Evolutionary conservation across 2,797 vertebrate species (phyloP).

Genomic region (Tachyglossus aculeatus): DNA sequence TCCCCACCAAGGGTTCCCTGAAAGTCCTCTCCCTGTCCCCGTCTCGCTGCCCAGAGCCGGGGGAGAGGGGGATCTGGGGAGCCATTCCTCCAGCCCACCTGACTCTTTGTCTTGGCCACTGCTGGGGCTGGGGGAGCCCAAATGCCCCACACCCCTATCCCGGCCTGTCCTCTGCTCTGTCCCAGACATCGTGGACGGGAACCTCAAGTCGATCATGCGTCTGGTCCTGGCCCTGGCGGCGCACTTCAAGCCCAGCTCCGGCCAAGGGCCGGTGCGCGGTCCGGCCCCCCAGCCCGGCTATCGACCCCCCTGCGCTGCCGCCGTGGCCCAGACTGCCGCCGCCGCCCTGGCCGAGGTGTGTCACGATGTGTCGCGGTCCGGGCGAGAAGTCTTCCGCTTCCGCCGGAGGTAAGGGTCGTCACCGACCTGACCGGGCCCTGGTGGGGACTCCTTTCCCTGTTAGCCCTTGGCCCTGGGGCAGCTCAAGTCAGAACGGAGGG

Average conservation of each 20-base stretch:
- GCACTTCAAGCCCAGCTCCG: slow-evolving; percentile 90
- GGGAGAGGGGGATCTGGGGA: not conserved
- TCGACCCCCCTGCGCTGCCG: slow-evolving; percentile 86
- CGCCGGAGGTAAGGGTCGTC: slow-evolving; percentile 76
- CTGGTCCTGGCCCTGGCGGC: slow-evolving; percentile 94
- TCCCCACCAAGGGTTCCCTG: too few relatives aligned
- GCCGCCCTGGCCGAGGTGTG: slow-evolving; percentile 86
- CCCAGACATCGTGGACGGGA: slow-evolving; percentile 93
- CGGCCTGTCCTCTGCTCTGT: slow-evolving; percentile 14
- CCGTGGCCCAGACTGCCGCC: slow-evolving; percentile 87
- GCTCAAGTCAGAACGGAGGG: too few relatives aligned
- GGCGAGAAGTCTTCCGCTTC: slow-evolving; percentile 78
- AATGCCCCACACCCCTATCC: slow-evolving; percentile 6
- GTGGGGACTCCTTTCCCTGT: too few relatives aligned
- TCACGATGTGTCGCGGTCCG: slow-evolving; percentile 83
- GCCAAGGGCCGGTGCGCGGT: slow-evolving; percentile 67
- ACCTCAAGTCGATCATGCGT: slow-evolving; percentile 95
- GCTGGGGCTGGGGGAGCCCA: slow-evolving; percentile 43
- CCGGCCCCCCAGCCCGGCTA: slow-evolving; percentile 62
- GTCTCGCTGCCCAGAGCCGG: slow-evolving; percentile 26
- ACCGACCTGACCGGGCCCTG: too few relatives aligned
- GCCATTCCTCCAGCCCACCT: too few relatives aligned
- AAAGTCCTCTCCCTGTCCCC: not conserved
- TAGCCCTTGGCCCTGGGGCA: too few relatives aligned
- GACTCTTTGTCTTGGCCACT: slow-evolving; percentile 1